A percentile compares a stretch with the other conserved stretches of the same genome.
These are phyloP conservation scores for Cardiocondyla obscurior DNA, from an alignment of 1,140 invertebrate genomes.

Conservation along the genomic window DNA sequence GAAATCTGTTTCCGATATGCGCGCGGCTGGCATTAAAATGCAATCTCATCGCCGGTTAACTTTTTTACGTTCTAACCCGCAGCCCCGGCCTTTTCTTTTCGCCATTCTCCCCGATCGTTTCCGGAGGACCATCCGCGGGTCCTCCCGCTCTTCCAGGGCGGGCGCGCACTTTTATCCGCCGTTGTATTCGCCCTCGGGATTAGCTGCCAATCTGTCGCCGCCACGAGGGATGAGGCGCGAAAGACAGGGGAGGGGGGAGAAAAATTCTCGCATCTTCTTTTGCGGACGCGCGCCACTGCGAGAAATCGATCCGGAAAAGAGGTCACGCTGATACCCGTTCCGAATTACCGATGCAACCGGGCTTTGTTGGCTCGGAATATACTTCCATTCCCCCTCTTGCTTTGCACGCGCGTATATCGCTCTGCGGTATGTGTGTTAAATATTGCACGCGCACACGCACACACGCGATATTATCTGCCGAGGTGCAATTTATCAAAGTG, in stretches of 20 bases:
- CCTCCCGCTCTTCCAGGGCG: not conserved
- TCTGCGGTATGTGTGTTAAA: not conserved
- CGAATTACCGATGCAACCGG: constrained; percentile 32
- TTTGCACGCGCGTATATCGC: not conserved
- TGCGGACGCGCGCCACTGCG: not conserved
- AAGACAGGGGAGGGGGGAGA: not conserved
- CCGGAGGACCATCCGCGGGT: constrained; percentile 2
- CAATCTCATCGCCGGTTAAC: constrained; percentile 61
- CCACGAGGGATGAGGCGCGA: no score
- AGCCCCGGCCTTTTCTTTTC: constrained; percentile 38
- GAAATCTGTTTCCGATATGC: constrained; percentile 73
- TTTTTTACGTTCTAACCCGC: constrained; percentile 58
- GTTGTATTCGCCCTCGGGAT: constrained; percentile 21
- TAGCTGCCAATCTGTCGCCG: constrained; percentile 52
- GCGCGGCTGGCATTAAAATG: constrained; percentile 66
- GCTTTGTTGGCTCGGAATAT: constrained; percentile 42
- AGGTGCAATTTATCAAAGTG: constrained; percentile 28
- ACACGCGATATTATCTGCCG: not conserved
- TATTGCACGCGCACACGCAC: not conserved
- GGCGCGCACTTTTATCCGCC: constrained; percentile 26
- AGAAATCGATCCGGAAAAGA: constrained; percentile 16
- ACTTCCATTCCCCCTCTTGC: not conserved
- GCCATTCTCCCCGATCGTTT: constrained; percentile 9
- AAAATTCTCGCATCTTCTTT: constrained; percentile 49
- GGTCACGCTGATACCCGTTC: not conserved